Evolutionary conservation across 2,797 vertebrate genomes (phyloP), one percentile per base, ranked within the genome.

Genomic region (Ispidina picta): DNA sequence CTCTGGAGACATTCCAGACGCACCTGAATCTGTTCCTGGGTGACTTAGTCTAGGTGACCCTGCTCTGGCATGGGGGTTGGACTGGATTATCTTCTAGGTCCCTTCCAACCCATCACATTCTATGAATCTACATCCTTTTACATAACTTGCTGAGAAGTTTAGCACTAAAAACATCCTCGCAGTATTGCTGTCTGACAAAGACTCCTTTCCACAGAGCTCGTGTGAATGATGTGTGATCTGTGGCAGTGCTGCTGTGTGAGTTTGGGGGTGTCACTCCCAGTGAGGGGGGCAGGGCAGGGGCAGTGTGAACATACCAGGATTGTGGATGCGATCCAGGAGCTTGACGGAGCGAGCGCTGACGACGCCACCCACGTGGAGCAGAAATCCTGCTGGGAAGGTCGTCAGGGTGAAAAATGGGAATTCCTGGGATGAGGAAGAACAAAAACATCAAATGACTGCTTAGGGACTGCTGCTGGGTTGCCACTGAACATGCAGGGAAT

Each of bases 331-430:
- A 95, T 99, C 99, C 96, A 99, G 97, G 15, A 99, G 98, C 97
- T 99, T 99, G 95, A 99, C 99, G 1, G 99, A 99, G 16, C 99
- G 99, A 15, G 99, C 99, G 44, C 99, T 99, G 96, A 99, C 99
- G 69, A 99, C 99, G 12, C 99, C 99, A 5, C 99, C 99, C 2
- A 99, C 98, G 3, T 99, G 99, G 52, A 99, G 96, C 16, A 99
- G 98, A 93, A 99, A 99, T 65, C 98, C 98, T 44, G 98, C 95
- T 23, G 99, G 99, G 86, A 99, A 99, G 49, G 98, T 97, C n/a
- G 98, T 99, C 98, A 99, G 89, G 35, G 99, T 99, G 86, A 99
- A 99, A 97, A 99, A 99, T 8, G 99, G 99, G 92, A 99, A 99
- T 96, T 99, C 99, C 99, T 99, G 92, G 73, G 17, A 25, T 5